Conservation (phyloP, 1,140 invertebrate species). For the Drosophila mauritiana region DNA sequence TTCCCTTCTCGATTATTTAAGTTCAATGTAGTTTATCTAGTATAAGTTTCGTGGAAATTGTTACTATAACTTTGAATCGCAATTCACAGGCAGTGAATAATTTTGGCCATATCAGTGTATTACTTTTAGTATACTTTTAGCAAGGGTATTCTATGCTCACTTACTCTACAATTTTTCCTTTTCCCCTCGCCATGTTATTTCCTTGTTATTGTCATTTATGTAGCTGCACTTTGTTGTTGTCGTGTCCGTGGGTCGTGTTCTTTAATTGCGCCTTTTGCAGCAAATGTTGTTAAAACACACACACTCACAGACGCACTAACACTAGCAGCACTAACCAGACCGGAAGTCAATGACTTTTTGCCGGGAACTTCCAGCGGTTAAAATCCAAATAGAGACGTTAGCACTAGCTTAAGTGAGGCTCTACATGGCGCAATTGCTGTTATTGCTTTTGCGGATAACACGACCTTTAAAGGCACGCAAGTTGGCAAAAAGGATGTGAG, state of each 20-base stretch:
- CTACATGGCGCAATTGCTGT: slow-evolving; percentile 41
- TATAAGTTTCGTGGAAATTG: no score
- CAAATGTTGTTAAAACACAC: slow-evolving; percentile 50
- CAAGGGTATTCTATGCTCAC: slow-evolving; percentile 3
- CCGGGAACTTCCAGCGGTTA: slow-evolving; percentile 54
- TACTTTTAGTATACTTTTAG: no score
- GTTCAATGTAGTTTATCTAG: no score
- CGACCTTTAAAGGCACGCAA: slow-evolving; percentile 62
- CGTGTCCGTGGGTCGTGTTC: slow-evolving; percentile 63
- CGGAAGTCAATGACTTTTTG: slow-evolving; percentile 77
- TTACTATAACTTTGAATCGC: no score
- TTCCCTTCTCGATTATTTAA: no score
- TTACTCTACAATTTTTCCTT: background rate
- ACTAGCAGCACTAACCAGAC: background rate
- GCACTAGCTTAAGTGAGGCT: slow-evolving; percentile 60
- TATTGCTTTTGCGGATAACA: slow-evolving; percentile 61
- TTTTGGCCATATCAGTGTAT: no score
- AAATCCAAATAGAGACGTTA: slow-evolving; percentile 72
- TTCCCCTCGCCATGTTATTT: slow-evolving; percentile 1
- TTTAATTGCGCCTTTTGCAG: slow-evolving; percentile 74
- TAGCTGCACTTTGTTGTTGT: slow-evolving; percentile 62
- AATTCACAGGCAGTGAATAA: no score
- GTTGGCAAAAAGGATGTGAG: slow-evolving; percentile 23
- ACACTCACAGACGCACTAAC: background rate
- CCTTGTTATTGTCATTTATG: slow-evolving; percentile 53